phyloP scores from a whole-genome alignment of 2,888 invertebrate genomes.

The Xanthia icteritia region DNA sequence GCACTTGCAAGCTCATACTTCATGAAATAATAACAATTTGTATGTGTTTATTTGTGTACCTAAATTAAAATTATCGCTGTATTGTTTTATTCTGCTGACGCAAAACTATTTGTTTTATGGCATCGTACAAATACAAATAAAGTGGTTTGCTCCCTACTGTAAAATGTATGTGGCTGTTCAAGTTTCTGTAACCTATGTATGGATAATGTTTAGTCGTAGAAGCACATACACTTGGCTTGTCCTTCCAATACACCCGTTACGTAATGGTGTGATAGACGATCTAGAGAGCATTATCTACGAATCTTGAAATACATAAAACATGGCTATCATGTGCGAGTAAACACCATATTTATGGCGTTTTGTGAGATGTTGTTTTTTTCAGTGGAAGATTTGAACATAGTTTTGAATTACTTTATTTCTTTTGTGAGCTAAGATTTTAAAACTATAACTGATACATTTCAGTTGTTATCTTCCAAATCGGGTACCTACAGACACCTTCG shows the following conservation, averaged over 20 bases:
- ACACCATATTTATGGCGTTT: conserved; percentile 30
- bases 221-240: conserved; percentile 76
- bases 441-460: neutral
- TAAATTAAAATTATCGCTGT: conserved; percentile 25
- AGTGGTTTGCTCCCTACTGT: conserved; percentile 68
- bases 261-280: conserved; percentile 67
- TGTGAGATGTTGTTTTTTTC: conserved; percentile 19
- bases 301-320: conserved; percentile 61
- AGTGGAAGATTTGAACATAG: conserved; percentile 9
- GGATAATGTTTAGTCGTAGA: conserved; percentile 53
- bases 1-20: neutral
- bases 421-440: neutral
- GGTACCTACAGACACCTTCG: neutral
- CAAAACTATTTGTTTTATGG: conserved; percentile 66
- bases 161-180: conserved; percentile 68
- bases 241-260: conserved; percentile 68
- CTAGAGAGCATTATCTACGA: conserved; percentile 58
- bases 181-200: conserved; percentile 28
- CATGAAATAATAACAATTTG: conserved; percentile 9
- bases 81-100: conserved; percentile 75
- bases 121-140: conserved; percentile 54
- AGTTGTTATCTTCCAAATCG: neutral
- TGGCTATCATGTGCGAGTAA: conserved; percentile 63
- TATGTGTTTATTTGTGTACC: conserved; percentile 23
- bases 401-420: neutral